These are phyloP conservation scores for Tinea trinotella DNA, from an alignment of 2,888 invertebrate species.

Conservation along the genomic window DNA sequence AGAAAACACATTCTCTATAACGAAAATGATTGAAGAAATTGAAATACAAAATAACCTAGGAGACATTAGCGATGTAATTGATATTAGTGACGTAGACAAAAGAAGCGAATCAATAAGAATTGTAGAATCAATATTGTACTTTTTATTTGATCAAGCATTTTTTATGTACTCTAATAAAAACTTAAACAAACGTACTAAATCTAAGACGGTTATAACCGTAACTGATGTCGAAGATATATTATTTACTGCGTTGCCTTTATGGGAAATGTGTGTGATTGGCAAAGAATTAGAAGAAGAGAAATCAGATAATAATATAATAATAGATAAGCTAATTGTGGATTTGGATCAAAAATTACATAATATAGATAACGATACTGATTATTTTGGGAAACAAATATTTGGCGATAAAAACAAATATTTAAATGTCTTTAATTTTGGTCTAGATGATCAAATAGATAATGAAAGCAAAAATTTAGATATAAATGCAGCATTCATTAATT, in stretches of 20 bases:
- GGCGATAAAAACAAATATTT: too few species aligned
- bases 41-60: slow-evolving; percentile 30
- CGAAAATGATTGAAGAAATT: slow-evolving; percentile 43
- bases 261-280: too few species aligned
- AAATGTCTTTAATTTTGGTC: too few species aligned
- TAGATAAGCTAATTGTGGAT: too few species aligned
- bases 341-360: too few species aligned
- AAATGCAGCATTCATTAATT: too few species aligned
- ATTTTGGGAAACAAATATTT: too few species aligned
- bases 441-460: too few species aligned
- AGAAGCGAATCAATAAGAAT: slow-evolving; percentile 33
- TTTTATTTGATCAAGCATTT: slow-evolving; percentile 32
- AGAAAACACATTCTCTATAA: slow-evolving; percentile 39
- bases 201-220: slow-evolving; percentile 36
- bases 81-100: slow-evolving; percentile 36
- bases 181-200: neutral
- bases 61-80: slow-evolving; percentile 41
- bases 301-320: too few species aligned
- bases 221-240: slow-evolving; percentile 56
- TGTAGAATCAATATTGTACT: slow-evolving; percentile 49
- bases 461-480: too few species aligned
- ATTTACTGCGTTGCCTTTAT: slow-evolving; percentile 39
- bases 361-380: too few species aligned
- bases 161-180: neutral
- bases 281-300: too few species aligned